These are phyloP conservation scores for Dione vanillae DNA, from an alignment of 2,888 invertebrate species.

Conservation along the genomic window DNA sequence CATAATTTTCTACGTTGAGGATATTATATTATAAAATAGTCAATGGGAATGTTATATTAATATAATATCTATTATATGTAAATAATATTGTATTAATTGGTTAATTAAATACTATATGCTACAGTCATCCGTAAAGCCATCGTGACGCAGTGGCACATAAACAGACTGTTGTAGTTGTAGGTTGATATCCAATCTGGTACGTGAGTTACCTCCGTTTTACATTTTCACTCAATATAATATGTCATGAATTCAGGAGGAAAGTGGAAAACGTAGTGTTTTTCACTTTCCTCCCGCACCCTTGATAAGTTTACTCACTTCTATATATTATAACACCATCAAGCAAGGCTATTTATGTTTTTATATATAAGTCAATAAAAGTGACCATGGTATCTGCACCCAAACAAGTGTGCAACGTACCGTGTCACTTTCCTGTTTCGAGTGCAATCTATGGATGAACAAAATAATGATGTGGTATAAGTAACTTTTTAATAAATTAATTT, in stretches of 20 bases:
- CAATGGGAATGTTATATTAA: not conserved
- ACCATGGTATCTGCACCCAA: constrained; percentile 36
- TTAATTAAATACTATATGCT: no score
- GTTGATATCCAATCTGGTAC: no score
- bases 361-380: constrained; percentile 6
- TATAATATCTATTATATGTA: not conserved
- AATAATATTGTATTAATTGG: no score
- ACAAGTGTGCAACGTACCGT: constrained; percentile 49
- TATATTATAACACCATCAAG: constrained; percentile 1
- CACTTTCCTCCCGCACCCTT: no score
- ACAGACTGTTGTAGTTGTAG: no score
- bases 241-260: no score
- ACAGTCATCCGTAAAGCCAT: no score
- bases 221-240: no score
- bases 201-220: no score
- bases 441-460: constrained; percentile 32
- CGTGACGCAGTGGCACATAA: no score
- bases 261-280: no score
- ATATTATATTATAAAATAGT: not conserved
- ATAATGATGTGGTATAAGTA: constrained; percentile 6
- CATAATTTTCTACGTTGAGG: not conserved
- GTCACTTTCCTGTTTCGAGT: constrained; percentile 51
- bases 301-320: not conserved
- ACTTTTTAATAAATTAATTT: not conserved
- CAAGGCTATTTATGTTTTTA: not conserved